Percentiles rank a stretch among this genome's conserved stretches.
Evolutionary conservation across 2,797 vertebrate species (phyloP).

Genomic region (Phalanger gymnotis): DNA sequence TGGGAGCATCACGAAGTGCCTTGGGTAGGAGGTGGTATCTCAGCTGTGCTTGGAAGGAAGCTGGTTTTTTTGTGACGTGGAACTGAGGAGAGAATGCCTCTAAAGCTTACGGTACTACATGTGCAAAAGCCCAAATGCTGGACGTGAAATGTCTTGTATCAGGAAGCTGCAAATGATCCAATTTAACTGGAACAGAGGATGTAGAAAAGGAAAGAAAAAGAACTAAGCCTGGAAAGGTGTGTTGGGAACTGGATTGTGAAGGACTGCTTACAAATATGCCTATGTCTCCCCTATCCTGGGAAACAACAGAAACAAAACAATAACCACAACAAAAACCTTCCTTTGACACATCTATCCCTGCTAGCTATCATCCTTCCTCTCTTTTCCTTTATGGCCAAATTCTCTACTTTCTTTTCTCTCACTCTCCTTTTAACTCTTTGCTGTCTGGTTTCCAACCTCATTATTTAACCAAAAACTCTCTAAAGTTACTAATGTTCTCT

Average conservation of each 20-base stretch:
- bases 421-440: neutral
- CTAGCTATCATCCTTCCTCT: neutral
- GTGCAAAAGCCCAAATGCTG: neutral
- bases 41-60: neutral
- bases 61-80: neutral
- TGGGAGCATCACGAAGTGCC: neutral
- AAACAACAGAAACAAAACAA: neutral
- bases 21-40: neutral
- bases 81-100: neutral
- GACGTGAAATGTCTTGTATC: neutral
- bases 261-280: neutral
- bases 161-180: neutral
- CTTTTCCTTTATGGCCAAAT: neutral
- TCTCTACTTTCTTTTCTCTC: neutral
- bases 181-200: neutral
- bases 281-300: neutral
- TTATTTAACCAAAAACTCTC: neutral
- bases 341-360: neutral
- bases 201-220: neutral
- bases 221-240: neutral
- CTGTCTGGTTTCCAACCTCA: neutral
- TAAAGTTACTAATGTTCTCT: neutral
- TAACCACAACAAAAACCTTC: neutral
- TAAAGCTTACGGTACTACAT: neutral
- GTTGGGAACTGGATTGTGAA: neutral